These are phyloP conservation scores for Lordiphosa collinella DNA, from an alignment of 1,140 invertebrate genomes.

Conservation along the genomic window DNA sequence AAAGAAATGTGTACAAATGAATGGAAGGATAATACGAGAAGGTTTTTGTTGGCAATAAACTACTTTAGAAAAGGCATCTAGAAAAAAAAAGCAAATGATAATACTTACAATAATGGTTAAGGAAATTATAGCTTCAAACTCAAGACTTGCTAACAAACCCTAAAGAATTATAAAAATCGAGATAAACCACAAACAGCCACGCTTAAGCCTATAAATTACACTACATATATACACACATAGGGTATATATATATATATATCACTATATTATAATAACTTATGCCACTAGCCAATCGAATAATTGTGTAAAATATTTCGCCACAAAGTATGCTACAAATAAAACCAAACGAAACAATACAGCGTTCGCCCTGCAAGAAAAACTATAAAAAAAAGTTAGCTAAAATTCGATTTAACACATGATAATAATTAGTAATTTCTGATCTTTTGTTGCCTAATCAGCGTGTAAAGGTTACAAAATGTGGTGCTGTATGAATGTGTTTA, in stretches of 20 bases:
- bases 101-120: slow-evolving; percentile 39
- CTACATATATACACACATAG: slow-evolving; percentile 17
- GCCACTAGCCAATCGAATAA: slow-evolving; percentile 74
- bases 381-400: slow-evolving; percentile 41
- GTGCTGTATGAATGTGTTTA: slow-evolving; percentile 55
- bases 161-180: slow-evolving; percentile 14
- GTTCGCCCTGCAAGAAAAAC: slow-evolving; percentile 8
- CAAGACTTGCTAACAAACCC: slow-evolving; percentile 64
- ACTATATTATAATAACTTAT: slow-evolving; percentile 64
- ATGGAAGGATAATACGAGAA: slow-evolving; percentile 55
- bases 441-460: slow-evolving; percentile 45
- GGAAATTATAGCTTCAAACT: slow-evolving; percentile 71
- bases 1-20: slow-evolving; percentile 53
- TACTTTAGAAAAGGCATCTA: slow-evolving; percentile 53
- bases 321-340: slow-evolving; percentile 12
- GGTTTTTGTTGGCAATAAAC: slow-evolving; percentile 32
- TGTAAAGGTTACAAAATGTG: slow-evolving; percentile 59
- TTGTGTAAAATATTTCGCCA: slow-evolving; percentile 70
- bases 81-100: slow-evolving; percentile 17
- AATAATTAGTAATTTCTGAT: slow-evolving; percentile 34
- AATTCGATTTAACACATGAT: slow-evolving; percentile 50
- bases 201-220: slow-evolving; percentile 41
- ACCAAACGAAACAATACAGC: slow-evolving; percentile 15
- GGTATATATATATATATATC: slow-evolving; percentile 61
- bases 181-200: slow-evolving; percentile 26